A percentile compares a stretch with the other conserved stretches of the same genome.
phyloP scores from a whole-genome alignment of 2,888 invertebrate species.

The Phlogophora meticulosa region DNA sequence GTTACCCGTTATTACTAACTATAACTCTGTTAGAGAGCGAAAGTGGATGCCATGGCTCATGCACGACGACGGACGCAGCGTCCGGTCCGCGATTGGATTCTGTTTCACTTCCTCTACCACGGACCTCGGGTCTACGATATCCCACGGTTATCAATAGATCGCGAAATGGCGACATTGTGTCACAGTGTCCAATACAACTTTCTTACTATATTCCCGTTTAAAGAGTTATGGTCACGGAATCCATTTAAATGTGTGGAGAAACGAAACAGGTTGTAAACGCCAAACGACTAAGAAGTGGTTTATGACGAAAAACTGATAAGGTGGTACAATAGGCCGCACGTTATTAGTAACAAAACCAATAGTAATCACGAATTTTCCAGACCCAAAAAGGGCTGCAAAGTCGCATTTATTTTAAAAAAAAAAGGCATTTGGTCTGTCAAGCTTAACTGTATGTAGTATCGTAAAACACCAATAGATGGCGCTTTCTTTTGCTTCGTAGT shows the following conservation, averaged over 20 bases:
- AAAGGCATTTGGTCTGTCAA: neutral
- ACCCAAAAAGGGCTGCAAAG: too few species aligned
- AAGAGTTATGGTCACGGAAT: slow-evolving; percentile 50
- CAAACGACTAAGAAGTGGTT: slow-evolving; percentile 1
- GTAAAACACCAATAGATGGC: slow-evolving; percentile 74
- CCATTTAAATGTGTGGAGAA: slow-evolving; percentile 41
- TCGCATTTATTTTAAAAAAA: too few species aligned
- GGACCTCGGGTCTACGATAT: slow-evolving; percentile 45
- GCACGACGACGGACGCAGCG: slow-evolving; percentile 62
- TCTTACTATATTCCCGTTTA: slow-evolving; percentile 45
- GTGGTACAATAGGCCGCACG: too few species aligned
- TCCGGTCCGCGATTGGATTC: slow-evolving; percentile 65
- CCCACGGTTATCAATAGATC: slow-evolving; percentile 72
- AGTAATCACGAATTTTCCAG: too few species aligned
- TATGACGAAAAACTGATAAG: neutral
- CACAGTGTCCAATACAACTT: slow-evolving; percentile 53
- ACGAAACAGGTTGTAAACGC: slow-evolving; percentile 14
- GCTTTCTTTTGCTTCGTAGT: slow-evolving; percentile 49
- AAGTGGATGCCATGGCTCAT: slow-evolving; percentile 65
- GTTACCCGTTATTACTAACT: slow-evolving; percentile 45
- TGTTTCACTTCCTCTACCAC: slow-evolving; percentile 70
- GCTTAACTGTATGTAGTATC: slow-evolving; percentile 29
- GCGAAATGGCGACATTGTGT: slow-evolving; percentile 54
- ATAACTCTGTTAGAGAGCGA: slow-evolving; percentile 64
- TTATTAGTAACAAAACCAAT: too few species aligned